Evolutionary conservation across 2,888 invertebrate genomes (phyloP), one percentile per base, ranked within the genome.

Genomic region (Pheosia tremula): DNA sequence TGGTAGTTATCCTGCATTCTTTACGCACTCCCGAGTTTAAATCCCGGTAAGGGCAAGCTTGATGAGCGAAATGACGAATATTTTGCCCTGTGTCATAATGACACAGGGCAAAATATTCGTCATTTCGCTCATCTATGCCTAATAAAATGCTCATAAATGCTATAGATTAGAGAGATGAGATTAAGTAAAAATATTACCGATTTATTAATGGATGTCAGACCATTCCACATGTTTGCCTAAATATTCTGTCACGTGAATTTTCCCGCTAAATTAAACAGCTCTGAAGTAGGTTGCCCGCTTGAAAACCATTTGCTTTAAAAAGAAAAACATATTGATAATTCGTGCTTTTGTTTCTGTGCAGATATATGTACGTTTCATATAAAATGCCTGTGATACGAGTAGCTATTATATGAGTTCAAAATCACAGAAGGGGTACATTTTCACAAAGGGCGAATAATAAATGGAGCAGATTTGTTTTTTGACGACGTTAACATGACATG

Each of bases 391-490:
- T 47, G 47, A 47, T 54, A 54, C 47, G 10, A 43, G 9, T 43
- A 24, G 24, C 24, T 24, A 9, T 8, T 43, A 8, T 47, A 47
- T n/a, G 47, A 47, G 47, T 47, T n/a, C 47, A 47, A 47, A 47
- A 47, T 11, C 47, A 47, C 47, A 47, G 11, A 47, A 47, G n/a
- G 47, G 47, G 11, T 47, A n/a, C n/a, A 47, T 47, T 47, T 47
- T 47, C 47, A 47, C 47, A 47, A 47, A 47, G 47, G 47, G 47
- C n/a, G 47, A 47, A 47, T 47, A 47, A 47, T 47, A 47, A 47
- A 47, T 47, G 47, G 47, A n/a, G 47, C 47, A 47, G 47, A 47
- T 47, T 47, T 47, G 47, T 47, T 47, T 47, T 47, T 47, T n/a
- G 47, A n/a, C 47, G 47, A 47, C 47, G 47, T 47, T 47, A n/a